Evolutionary conservation across 2,113 vertebrate genomes (phyloP).

Genomic region (Etia nguti): DNA sequence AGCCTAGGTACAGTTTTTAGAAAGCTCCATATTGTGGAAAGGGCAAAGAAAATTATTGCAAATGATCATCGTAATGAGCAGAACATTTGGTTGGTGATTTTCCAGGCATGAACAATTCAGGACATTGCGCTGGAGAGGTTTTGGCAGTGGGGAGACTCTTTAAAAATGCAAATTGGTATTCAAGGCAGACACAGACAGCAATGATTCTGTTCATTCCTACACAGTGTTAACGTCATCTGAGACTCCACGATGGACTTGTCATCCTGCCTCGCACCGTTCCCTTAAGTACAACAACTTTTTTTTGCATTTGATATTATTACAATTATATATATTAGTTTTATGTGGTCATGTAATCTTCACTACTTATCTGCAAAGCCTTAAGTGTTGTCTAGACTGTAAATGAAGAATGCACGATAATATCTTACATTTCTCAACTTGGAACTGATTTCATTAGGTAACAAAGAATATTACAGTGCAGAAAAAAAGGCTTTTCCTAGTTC

Average conservation of each 20-base stretch:
- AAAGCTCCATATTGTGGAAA: conserved; percentile 49
- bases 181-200: conserved; percentile 64
- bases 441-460: conserved; percentile 47
- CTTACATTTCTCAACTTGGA: conserved; percentile 38
- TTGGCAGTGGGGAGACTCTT: conserved; percentile 61
- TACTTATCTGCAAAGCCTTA: conserved; percentile 4
- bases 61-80: conserved; percentile 68
- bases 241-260: conserved; percentile 24
- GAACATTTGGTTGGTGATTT: conserved; percentile 73
- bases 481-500: conserved; percentile 31
- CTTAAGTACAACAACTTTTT: conserved; percentile 9
- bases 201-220: conserved; percentile 60
- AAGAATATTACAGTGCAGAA: conserved; percentile 40
- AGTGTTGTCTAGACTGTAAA: conserved; percentile 43
- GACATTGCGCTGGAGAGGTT: conserved; percentile 57
- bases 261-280: conserved; percentile 24
- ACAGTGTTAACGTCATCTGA: conserved; percentile 55
- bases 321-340: conserved; percentile 24
- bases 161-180: conserved; percentile 75
- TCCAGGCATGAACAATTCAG: conserved; percentile 70
- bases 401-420: conserved; percentile 51
- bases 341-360: conserved; percentile 3
- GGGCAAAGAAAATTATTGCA: conserved; percentile 63
- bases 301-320: conserved; percentile 27
- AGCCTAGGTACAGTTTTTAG: conserved; percentile 10